Base-by-base conservation (phyloP, 2,888 invertebrate species). In the Cephus pulcher region DNA sequence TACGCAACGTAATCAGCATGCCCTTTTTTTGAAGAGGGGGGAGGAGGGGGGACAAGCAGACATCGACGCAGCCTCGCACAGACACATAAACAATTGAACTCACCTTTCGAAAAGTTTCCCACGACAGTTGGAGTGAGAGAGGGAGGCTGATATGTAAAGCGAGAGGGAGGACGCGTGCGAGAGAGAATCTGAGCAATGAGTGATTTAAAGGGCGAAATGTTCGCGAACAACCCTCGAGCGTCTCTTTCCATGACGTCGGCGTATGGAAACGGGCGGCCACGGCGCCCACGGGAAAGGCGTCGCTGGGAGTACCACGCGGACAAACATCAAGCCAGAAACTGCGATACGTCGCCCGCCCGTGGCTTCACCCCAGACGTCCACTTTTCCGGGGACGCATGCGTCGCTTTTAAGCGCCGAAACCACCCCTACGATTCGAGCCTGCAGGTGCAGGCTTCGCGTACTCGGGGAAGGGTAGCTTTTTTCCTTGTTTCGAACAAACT, bases 321-420 rank as follows among this genome's bases (percentile, higher is more conserved):
- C 91, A 91, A 91, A 90, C 90, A 91, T 91, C 91, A 86, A 88
- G 88, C 84, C 86, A 89, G 90, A 88, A 89, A 91, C 91, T 91
- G 91, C 90, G 90, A 91, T 89, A 89, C 88, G 86, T 86, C 80
- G 87, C 85, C 83, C 86, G 85, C 82, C 86, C 85, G 82, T 83
- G 86, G 82, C 86, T 87, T 87, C 87, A 86, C 88, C 88, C 88
- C 87, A 86, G 84, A 86, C 88, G 84, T 86, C 86, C 85, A 85
- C 86, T 83, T 82, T 81, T 78, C 81, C 80, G 81, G 77, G 82
- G 83, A 86, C 89, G 89, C 89, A 90, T 89, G 89, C 89, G 89
- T 88, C 86, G 86, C 85, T 86, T 89, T 89, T 85, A 86, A 89
- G 87, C 83, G 82, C 85, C 84, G 86, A 86, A 88, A 86, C 83